phyloP scores from a whole-genome alignment of 1,140 invertebrate genomes.

The Ptiloglossa arizonensis region DNA sequence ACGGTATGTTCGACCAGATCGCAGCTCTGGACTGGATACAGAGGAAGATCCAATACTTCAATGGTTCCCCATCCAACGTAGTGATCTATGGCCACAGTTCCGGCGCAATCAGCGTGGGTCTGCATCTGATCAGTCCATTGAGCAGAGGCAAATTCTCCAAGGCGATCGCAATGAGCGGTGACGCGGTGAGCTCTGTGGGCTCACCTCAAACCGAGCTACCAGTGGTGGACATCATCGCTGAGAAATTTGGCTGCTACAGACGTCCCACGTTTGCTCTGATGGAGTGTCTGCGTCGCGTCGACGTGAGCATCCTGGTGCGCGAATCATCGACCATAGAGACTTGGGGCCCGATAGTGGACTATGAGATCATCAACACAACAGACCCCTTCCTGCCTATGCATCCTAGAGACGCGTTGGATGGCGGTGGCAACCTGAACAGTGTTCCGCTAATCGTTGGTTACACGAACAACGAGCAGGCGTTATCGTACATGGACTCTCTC shows the following conservation, averaged over 20 bases:
- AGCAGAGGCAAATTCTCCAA: conserved; percentile 85
- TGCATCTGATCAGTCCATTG: conserved; percentile 86
- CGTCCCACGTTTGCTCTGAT: conserved; percentile 85
- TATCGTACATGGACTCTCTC: conserved; percentile 81
- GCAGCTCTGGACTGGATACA: conserved; percentile 93
- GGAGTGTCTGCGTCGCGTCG: conserved; percentile 85
- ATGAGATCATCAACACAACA: conserved; percentile 85
- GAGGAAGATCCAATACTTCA: conserved; percentile 92
- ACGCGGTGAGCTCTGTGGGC: conserved; percentile 82
- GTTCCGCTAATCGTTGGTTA: conserved; percentile 88
- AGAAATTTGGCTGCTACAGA: conserved; percentile 85
- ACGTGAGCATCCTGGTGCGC: conserved; percentile 83
- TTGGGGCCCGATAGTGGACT: conserved; percentile 90
- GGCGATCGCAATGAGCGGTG: conserved; percentile 89
- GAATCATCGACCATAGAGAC: conserved; percentile 84
- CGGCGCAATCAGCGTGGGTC: conserved; percentile 88
- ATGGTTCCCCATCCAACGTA: conserved; percentile 91
- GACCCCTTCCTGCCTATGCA: conserved; percentile 86
- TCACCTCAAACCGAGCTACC: conserved; percentile 77
- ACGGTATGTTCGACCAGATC: conserved; percentile 94
- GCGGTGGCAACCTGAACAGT: conserved; percentile 83
- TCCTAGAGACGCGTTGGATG: conserved; percentile 84
- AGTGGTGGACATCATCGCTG: conserved; percentile 83
- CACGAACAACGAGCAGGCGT: conserved; percentile 89
- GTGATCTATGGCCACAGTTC: conserved; percentile 94